Evolutionary conservation across 2,888 invertebrate species (phyloP).

Genomic region (Smittia sp.): DNA sequence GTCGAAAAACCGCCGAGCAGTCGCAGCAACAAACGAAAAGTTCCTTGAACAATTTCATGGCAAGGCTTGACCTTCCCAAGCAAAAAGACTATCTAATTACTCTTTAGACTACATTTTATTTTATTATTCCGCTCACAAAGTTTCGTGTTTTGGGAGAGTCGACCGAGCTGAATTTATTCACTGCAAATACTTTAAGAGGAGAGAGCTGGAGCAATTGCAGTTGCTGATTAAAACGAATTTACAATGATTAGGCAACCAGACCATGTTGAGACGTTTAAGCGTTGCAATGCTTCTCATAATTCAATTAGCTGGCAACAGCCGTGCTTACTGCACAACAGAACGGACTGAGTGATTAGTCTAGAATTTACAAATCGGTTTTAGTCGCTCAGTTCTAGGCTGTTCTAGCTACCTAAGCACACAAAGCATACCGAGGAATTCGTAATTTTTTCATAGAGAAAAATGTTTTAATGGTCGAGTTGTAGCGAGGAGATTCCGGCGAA

Average conservation of each 20-base stretch:
- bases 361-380: too few species aligned
- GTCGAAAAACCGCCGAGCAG: not conserved
- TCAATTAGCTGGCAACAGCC: too few species aligned
- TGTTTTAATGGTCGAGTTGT: not conserved
- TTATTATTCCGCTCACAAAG: constrained; percentile 16
- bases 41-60: constrained; percentile 28
- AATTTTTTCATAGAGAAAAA: not conserved
- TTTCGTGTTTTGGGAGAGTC: constrained; percentile 34
- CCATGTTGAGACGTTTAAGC: not conserved
- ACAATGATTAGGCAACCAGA: not conserved
- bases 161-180: not conserved
- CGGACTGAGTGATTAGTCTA: too few species aligned
- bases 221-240: not conserved
- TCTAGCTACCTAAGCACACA: too few species aligned
- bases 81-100: constrained; percentile 36
- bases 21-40: constrained; percentile 6
- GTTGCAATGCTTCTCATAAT: not conserved
- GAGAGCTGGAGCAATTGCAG: not conserved
- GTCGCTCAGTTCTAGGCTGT: too few species aligned
- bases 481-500: not conserved
- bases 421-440: too few species aligned
- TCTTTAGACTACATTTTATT: not conserved
- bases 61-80: constrained; percentile 29
- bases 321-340: too few species aligned
- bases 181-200: not conserved